A percentile compares a stretch with the other conserved stretches of the same genome.
Evolutionary conservation across 2,113 vertebrate genomes (phyloP).

Genomic region (Crotalus viridis): DNA sequence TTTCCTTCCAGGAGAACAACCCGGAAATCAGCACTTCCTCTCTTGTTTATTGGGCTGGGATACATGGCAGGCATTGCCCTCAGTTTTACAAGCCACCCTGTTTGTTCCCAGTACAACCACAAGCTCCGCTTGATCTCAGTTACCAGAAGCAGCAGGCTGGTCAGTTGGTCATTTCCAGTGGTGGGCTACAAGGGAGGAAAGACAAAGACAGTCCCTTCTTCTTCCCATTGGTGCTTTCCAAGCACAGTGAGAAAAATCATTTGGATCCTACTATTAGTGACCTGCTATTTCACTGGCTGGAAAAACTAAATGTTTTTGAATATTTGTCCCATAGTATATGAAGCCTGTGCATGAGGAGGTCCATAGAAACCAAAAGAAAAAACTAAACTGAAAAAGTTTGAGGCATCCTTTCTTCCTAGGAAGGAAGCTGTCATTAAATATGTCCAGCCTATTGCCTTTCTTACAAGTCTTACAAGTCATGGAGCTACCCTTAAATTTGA

Average conservation of each 20-base stretch:
- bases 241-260: neutral
- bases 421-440: conserved; percentile 25
- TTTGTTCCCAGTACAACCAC: neutral
- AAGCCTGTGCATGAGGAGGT: fast-evolving
- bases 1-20: neutral
- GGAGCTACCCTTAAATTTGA: conserved; percentile 50
- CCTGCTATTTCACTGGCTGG: neutral
- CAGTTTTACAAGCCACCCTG: neutral
- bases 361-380: neutral
- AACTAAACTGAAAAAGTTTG: neutral
- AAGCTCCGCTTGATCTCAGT: neutral
- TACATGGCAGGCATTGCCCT: neutral
- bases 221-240: neutral
- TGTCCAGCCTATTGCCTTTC: conserved; percentile 44
- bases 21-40: neutral
- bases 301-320: neutral
- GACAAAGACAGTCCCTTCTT: neutral
- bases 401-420: conserved; percentile 30
- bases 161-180: neutral
- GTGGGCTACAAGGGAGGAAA: neutral
- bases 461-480: conserved; percentile 65
- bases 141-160: neutral
- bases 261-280: neutral
- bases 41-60: neutral
- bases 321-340: neutral